Evolutionary conservation across 1,140 invertebrate genomes (phyloP).

Genomic region (Dinothrombium tinctorium): DNA sequence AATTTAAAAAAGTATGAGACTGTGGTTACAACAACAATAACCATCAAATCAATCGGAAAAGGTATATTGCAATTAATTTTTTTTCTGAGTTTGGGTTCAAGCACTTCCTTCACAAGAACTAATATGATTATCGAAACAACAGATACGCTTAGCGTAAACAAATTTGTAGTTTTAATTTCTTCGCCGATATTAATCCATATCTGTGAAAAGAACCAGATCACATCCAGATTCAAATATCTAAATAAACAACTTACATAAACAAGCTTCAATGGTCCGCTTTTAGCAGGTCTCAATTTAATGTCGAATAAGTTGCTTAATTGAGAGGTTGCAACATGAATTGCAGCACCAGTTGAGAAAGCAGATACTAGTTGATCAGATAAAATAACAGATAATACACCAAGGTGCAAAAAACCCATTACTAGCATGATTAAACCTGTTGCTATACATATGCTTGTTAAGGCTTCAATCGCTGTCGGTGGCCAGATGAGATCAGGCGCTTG

Average conservation of each 20-base stretch:
- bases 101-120: not conserved
- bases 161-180: not conserved
- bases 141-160: not conserved
- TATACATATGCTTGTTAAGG: not conserved
- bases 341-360: conserved; percentile 26
- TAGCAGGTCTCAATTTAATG: conserved; percentile 12
- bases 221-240: not conserved
- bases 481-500: not conserved
- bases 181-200: not conserved
- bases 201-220: not conserved
- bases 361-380: conserved; percentile 25
- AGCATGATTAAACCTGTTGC: not conserved
- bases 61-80: not conserved
- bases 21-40: not conserved
- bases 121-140: not conserved
- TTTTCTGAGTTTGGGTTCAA: not conserved
- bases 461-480: not conserved
- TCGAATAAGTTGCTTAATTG: conserved; percentile 26
- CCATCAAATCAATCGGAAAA: not conserved
- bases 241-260: not conserved
- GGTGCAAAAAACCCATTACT: not conserved
- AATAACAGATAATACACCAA: conserved; percentile 26
- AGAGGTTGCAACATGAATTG: conserved; percentile 21
- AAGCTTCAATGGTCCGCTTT: not conserved
- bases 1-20: conserved; percentile 1